Conservation (phyloP, 1,140 invertebrate species). For the Bombus fervidus region DNA sequence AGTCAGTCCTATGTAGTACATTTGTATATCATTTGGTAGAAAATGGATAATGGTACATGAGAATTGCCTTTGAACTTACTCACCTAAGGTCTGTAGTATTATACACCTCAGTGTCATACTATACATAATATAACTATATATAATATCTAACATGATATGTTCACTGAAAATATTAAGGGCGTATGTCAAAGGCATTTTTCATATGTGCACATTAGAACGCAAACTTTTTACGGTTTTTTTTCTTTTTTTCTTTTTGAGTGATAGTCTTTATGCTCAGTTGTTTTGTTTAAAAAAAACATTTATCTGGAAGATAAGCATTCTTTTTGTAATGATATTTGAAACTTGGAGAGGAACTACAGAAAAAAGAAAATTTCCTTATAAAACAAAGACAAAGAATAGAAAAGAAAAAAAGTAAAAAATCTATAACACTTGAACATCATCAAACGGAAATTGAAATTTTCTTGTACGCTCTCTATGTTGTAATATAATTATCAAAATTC, state of each 20-base stretch:
- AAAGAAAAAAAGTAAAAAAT: not conserved
- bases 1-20: conserved; percentile 43
- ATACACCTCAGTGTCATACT: conserved; percentile 69
- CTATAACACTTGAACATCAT: not conserved
- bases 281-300: conserved; percentile 52
- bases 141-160: conserved; percentile 55
- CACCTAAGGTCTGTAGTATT: conserved; percentile 63
- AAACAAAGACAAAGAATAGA: conserved; percentile 5
- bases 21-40: conserved; percentile 51
- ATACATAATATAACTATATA: conserved; percentile 68
- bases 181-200: conserved; percentile 61
- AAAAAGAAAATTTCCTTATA: conserved; percentile 53
- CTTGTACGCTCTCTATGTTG: conserved; percentile 42
- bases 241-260: conserved; percentile 28
- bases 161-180: conserved; percentile 26
- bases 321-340: conserved; percentile 34
- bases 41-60: conserved; percentile 46
- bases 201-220: conserved; percentile 31
- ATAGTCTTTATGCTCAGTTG: conserved; percentile 58
- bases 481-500: conserved; percentile 44
- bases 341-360: conserved; percentile 62
- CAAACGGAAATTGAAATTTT: not conserved
- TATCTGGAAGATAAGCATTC: conserved; percentile 13
- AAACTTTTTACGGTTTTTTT: conserved; percentile 32
- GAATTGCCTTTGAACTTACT: conserved; percentile 71